phyloP scores from a whole-genome alignment of 2,888 invertebrate species.

The Penaeus monodon region DNA sequence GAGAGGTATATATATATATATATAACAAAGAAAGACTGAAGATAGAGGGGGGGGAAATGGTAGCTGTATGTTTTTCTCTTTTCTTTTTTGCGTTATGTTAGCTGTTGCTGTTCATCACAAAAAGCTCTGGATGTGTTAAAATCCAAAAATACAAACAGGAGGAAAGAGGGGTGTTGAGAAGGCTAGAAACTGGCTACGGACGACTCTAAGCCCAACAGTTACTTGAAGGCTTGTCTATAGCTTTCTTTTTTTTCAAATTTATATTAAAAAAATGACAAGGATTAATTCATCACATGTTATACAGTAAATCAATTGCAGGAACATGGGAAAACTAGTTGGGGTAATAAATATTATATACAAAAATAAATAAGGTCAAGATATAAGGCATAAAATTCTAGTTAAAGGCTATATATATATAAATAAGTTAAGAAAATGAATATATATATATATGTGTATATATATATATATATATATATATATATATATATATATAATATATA shows the following conservation, averaged over 20 bases:
- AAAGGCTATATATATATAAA: too few species aligned
- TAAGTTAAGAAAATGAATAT: too few species aligned
- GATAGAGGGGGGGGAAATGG: too few species aligned
- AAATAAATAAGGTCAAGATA: too few species aligned
- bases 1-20: not conserved
- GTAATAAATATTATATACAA: too few species aligned
- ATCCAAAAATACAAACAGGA: constrained; percentile 63
- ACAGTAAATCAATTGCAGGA: not conserved
- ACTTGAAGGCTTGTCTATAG: constrained; percentile 53
- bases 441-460: too few species aligned
- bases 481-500: too few species aligned
- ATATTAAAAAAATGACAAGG: constrained; percentile 16
- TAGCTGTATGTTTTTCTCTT: too few species aligned
- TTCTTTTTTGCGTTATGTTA: too few species aligned
- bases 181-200: constrained; percentile 61
- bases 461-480: too few species aligned
- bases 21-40: not conserved
- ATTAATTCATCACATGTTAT: constrained; percentile 23
- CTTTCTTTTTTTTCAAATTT: constrained; percentile 16
- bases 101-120: constrained; percentile 44
- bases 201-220: constrained; percentile 61
- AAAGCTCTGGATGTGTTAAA: constrained; percentile 63
- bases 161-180: constrained; percentile 58
- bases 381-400: too few species aligned
- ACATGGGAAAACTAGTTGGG: too few species aligned